Evolutionary conservation across 2,797 vertebrate genomes (phyloP).

Genomic region (Heliangelus exortis): DNA sequence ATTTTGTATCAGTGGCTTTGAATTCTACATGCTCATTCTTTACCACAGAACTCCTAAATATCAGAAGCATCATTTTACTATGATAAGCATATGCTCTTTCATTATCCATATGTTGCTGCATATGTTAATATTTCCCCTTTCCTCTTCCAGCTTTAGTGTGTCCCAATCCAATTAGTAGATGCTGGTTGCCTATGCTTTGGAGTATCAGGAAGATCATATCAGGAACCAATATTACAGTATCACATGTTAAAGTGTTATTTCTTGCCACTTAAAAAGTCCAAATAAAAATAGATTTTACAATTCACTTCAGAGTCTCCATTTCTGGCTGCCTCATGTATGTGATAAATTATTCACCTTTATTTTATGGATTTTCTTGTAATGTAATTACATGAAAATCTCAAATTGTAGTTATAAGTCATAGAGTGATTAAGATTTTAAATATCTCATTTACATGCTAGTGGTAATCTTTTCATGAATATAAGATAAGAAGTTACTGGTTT

Average conservation of each 20-base stretch:
- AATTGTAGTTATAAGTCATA: constrained; percentile 11
- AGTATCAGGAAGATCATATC: background rate
- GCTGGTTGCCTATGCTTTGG: background rate
- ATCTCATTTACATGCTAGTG: constrained; percentile 22
- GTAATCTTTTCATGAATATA: constrained; percentile 44
- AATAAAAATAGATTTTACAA: background rate
- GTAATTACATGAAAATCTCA: constrained; percentile 13
- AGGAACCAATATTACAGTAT: background rate
- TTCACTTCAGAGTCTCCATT: background rate
- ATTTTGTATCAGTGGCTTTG: background rate
- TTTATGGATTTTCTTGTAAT: constrained; percentile 34
- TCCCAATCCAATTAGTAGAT: background rate
- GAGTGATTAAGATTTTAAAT: constrained; percentile 36
- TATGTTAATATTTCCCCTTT: background rate
- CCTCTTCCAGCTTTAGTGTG: background rate
- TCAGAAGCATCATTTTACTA: background rate
- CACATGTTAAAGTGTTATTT: background rate
- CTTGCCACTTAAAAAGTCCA: background rate
- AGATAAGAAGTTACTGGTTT: constrained; percentile 44
- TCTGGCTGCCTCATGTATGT: background rate
- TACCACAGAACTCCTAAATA: background rate
- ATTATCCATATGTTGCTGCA: background rate
- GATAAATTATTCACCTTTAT: background rate
- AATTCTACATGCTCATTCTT: background rate
- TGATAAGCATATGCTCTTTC: background rate